Evolutionary conservation across 2,888 invertebrate genomes (phyloP).

Genomic region (Pachliopta kotzebuea): DNA sequence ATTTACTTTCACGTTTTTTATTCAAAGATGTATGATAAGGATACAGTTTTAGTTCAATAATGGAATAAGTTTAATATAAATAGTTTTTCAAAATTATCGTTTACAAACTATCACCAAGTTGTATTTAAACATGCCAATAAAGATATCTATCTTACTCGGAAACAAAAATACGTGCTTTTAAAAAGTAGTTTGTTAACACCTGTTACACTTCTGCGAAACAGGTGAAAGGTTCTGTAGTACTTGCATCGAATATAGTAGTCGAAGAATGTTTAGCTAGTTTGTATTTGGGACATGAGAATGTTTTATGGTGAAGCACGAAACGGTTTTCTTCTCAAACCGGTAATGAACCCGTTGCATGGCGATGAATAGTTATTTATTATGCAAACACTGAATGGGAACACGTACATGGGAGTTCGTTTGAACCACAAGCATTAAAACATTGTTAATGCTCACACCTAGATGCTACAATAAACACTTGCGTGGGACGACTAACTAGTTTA

Average conservation of each 20-base stretch:
- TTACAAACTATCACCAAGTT: too few relatives aligned
- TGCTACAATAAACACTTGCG: background rate
- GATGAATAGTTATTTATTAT: slow-evolving; percentile 15
- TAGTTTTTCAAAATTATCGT: too few relatives aligned
- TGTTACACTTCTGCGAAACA: slow-evolving; percentile 5
- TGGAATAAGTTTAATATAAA: too few relatives aligned
- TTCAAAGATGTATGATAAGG: too few relatives aligned
- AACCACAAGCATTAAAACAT: slow-evolving; percentile 18
- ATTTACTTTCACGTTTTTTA: too few relatives aligned
- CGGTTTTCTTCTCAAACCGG: slow-evolving; percentile 27
- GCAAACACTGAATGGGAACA: slow-evolving; percentile 13
- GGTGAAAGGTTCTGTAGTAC: slow-evolving; percentile 31
- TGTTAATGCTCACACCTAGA: slow-evolving; percentile 12
- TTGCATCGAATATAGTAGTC: slow-evolving; percentile 23
- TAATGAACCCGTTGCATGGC: slow-evolving; percentile 23
- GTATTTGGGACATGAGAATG: slow-evolving; percentile 21
- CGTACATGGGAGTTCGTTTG: slow-evolving; percentile 8
- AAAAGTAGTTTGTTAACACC: background rate
- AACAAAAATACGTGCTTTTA: too few relatives aligned
- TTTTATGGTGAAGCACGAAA: slow-evolving; percentile 20
- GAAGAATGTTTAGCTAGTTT: slow-evolving; percentile 31
- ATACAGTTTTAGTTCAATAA: too few relatives aligned
- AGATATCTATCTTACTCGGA: too few relatives aligned
- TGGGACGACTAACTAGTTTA: background rate
- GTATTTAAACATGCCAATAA: too few relatives aligned